These are phyloP conservation scores for Neoniphon sammara DNA, from an alignment of 2,797 vertebrate genomes.

Conservation along the genomic window DNA sequence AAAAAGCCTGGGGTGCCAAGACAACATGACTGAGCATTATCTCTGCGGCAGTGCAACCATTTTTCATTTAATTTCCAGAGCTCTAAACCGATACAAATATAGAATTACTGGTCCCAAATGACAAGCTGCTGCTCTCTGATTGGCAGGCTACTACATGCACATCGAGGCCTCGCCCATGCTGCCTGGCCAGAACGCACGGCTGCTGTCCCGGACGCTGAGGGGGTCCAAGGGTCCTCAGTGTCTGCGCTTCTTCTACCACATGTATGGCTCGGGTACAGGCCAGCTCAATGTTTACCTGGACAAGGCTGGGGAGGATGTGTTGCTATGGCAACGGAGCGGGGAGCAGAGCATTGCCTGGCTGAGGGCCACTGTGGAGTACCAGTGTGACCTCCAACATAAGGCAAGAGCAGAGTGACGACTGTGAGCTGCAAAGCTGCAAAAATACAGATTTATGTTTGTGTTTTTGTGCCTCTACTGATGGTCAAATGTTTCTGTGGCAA, in stretches of 20 bases:
- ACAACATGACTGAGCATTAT: too few species aligned
- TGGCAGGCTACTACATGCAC: conserved; percentile 92
- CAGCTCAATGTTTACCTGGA: conserved; percentile 86
- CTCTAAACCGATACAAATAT: too few species aligned
- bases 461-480: neutral
- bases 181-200: conserved; percentile 85
- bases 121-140: neutral
- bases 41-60: too few species aligned
- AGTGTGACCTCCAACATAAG: conserved; percentile 85
- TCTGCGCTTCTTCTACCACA: conserved; percentile 92
- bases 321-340: conserved; percentile 88
- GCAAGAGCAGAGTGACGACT: conserved; percentile 73
- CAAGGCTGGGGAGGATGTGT: conserved; percentile 75
- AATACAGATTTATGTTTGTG: neutral
- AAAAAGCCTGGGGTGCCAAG: too few species aligned
- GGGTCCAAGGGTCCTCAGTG: conserved; percentile 87
- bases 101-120: too few species aligned
- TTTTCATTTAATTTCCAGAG: too few species aligned
- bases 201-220: conserved; percentile 85
- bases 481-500: too few species aligned
- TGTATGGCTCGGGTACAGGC: conserved; percentile 93
- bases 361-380: conserved; percentile 87
- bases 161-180: conserved; percentile 93
- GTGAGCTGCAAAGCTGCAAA: neutral
- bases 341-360: conserved; percentile 95